A percentile compares a stretch with the other conserved stretches of the same genome.
Conservation (phyloP, 1,140 invertebrate genomes). For the Caenorhabditis tropicalis region DNA sequence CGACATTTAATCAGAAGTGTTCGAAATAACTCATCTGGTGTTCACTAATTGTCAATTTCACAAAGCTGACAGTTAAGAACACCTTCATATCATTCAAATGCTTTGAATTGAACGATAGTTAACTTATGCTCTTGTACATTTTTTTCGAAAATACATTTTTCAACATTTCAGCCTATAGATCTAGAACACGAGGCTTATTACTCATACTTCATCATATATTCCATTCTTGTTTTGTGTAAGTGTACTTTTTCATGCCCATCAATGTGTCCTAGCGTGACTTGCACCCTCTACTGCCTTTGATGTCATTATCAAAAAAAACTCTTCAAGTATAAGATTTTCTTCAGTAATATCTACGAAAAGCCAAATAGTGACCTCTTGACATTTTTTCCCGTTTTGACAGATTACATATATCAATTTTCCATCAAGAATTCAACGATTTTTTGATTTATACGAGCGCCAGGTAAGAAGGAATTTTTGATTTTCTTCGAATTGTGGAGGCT, state of each 20-base stretch:
- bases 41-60: no score
- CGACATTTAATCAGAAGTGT: not conserved
- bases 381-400: not conserved
- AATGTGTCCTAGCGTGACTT: constrained; percentile 6
- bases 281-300: not conserved
- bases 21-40: not conserved
- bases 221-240: not conserved
- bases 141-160: no score
- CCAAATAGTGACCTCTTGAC: not conserved
- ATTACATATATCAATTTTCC: constrained; percentile 33
- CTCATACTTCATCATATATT: not conserved
- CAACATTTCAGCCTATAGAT: no score
- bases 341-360: not conserved
- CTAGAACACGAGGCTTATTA: no score
- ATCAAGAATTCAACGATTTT: constrained; percentile 24
- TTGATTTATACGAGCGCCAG: not conserved
- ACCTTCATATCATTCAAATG: no score
- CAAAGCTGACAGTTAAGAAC: no score
- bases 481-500: not conserved
- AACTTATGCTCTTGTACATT: no score
- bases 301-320: not conserved
- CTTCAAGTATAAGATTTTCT: not conserved
- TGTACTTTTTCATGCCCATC: not conserved
- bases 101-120: no score
- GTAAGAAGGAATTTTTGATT: not conserved